Evolutionary conservation across 2,113 vertebrate species (phyloP), one percentile per base, ranked within the genome.

Genomic region (Ceuthmochares aereus): DNA sequence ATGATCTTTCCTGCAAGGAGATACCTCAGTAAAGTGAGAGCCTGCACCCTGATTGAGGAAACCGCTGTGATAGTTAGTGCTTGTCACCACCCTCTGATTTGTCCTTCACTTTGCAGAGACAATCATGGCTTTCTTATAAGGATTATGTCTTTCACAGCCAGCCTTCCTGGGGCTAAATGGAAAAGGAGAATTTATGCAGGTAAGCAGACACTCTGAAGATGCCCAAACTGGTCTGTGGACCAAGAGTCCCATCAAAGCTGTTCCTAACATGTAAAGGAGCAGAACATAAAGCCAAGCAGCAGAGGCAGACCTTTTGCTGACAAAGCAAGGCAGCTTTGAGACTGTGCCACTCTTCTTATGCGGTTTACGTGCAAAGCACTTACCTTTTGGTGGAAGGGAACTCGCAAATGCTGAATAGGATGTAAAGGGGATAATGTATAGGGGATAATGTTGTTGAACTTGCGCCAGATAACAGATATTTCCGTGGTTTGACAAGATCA

Each of bases 381-480:
- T 92, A 90, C 93, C 91, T 96, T 75, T 72, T 58, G 67, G 93
- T 91, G 72, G 76, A 94, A 89, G 95, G 74, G 91, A 82, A 96
- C 58, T 89, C 91, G 84, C 81, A 92, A 90, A 95, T 95, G 91
- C 95, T 95, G 87, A 77, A 66, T 70, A 88, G 84, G 62, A 96
- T 67, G 14, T 79, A 52, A 25, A 81, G 93, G 92, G 95, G 96
- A 92, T 96, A 94, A 86, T 67, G 16, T 76, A 52, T 30, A 81
- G 93, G 93, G 95, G 96, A 92, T 96, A 94, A 84, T 63, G 84
- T 84, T 67, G 82, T 95, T 93, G 94, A 93, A 54, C 67, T 91
- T 85, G 93, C 23, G 22, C 76, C 45, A 59, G 58, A 92, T 26
- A 37, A 40, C 13, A 66, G 26, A 26, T 80, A 42, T 73, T 87